Base-by-base conservation (phyloP, 2,797 vertebrate genomes). In the Pitangus sulphuratus region DNA sequence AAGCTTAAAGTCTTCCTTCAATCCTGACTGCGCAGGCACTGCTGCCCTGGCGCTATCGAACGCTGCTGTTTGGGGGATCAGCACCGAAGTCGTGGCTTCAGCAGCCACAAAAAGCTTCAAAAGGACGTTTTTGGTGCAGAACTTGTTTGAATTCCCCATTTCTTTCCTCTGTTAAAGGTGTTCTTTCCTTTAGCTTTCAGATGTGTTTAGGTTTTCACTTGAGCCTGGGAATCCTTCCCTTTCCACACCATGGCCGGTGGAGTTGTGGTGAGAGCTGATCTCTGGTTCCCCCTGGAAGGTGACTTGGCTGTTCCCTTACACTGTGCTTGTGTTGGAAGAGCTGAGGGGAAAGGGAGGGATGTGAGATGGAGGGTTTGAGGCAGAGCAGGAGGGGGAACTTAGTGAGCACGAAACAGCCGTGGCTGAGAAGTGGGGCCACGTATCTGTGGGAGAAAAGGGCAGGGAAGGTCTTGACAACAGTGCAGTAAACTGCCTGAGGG, bases 1-100 rank as follows among this genome's bases (percentile, higher is more conserved):
- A 87, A 86, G 95, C 97, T 93, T 71, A 93, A 81, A 96, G 93
- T 90, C 96, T 93, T 62, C 97, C 78, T 95, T 93, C 94, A 69
- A 47, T 95, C 95, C 56, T 37, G 62, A 11, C 89, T 83, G 60
- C 39, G 28, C 35, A 19, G 72, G 86, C 86, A 15, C 84, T 37
- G 31, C 87, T 72, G 95, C 93, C 88, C 97, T 33, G 94, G 82
- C 7, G 58, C 92, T 84, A 39, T 81, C 76, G 64, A 81, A 39
- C 4, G 10, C 95, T 82, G 51, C 84, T 89, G 77, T 95, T 69
- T 35, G n/a, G 74, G 94, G 90, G 22, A 35, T 91, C 94, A 62
- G 57, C 57, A 22, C 56, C 60, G 92, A 77, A 71, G 54, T 68
- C 5, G 0, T 70, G 91, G 87, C 68, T 92, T 91, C 90, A 44